Evolutionary conservation across 2,113 vertebrate species (phyloP).

Genomic region (Siniperca chuatsi): DNA sequence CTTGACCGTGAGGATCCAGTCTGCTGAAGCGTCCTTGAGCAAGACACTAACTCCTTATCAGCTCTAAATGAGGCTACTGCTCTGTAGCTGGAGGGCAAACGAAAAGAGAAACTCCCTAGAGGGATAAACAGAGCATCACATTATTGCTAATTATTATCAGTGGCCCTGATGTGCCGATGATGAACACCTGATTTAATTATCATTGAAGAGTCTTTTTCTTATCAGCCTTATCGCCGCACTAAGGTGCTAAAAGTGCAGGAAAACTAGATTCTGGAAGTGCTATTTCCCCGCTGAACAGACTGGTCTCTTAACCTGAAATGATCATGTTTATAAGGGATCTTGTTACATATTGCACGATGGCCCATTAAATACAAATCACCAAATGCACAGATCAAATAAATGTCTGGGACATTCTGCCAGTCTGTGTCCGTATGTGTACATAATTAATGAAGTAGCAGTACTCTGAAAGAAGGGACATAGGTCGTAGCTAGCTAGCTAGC

Average conservation of each 20-base stretch:
- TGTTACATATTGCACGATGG: neutral
- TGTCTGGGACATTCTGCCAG: constrained; percentile 28
- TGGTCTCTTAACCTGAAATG: constrained; percentile 17
- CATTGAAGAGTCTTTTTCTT: constrained; percentile 63
- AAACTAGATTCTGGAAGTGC: constrained; percentile 38
- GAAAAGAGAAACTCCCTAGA: constrained; percentile 52
- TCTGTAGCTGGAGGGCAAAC: constrained; percentile 48
- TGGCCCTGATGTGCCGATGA: constrained; percentile 65
- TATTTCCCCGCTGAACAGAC: constrained; percentile 7
- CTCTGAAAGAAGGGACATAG: constrained; percentile 55
- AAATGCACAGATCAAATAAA: constrained; percentile 35
- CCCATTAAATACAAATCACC: constrained; percentile 31
- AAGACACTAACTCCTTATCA: constrained; percentile 5
- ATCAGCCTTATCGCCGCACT: constrained; percentile 49
- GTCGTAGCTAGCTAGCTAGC: too few species aligned
- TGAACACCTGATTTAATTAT: constrained; percentile 75
- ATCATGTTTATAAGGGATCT: constrained; percentile 10
- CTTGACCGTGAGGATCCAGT: constrained; percentile 12
- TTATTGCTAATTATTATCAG: constrained; percentile 70
- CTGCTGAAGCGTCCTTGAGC: constrained; percentile 52
- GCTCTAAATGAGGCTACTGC: constrained; percentile 47
- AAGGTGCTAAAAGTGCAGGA: constrained; percentile 31
- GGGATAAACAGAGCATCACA: constrained; percentile 57
- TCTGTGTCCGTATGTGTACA: constrained; percentile 33
- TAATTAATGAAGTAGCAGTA: constrained; percentile 53